Conservation (phyloP, 2,113 vertebrate genomes). For the Ptilorrhoa leucosticta region DNA sequence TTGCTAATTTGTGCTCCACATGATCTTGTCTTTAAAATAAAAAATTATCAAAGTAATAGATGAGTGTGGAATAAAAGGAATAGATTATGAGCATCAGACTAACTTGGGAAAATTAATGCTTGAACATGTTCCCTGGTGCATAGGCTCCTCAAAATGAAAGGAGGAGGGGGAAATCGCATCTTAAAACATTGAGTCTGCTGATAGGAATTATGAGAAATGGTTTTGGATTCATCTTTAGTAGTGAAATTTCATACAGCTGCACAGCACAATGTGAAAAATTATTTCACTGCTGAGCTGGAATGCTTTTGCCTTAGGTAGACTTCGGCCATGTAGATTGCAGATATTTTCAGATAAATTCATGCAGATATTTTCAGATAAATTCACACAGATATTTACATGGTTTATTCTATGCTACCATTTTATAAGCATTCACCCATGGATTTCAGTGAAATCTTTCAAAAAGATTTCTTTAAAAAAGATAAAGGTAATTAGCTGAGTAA, state of each 20-base stretch:
- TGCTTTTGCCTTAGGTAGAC: neutral
- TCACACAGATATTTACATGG: neutral
- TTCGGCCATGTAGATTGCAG: neutral
- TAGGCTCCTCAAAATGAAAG: neutral
- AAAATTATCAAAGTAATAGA: neutral
- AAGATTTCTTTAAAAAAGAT: too few species aligned
- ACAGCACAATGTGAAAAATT: neutral
- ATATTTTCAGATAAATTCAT: neutral
- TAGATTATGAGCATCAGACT: neutral
- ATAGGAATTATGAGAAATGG: neutral
- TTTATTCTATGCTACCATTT: neutral
- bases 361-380: neutral
- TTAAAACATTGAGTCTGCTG: neutral
- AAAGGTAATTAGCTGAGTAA: neutral
- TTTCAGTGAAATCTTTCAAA: too few species aligned
- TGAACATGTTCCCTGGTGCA: neutral
- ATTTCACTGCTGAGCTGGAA: neutral
- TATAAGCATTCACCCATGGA: neutral
- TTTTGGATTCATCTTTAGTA: neutral
- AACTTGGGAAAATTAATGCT: neutral
- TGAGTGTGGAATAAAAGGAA: neutral
- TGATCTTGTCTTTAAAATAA: neutral
- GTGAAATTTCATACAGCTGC: neutral
- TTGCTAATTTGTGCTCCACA: neutral
- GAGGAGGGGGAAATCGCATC: neutral